A percentile compares a stretch with the other conserved stretches of the same genome.
These are phyloP conservation scores for Agrotis ipsilon DNA, from an alignment of 2,888 invertebrate species.

Conservation along the genomic window DNA sequence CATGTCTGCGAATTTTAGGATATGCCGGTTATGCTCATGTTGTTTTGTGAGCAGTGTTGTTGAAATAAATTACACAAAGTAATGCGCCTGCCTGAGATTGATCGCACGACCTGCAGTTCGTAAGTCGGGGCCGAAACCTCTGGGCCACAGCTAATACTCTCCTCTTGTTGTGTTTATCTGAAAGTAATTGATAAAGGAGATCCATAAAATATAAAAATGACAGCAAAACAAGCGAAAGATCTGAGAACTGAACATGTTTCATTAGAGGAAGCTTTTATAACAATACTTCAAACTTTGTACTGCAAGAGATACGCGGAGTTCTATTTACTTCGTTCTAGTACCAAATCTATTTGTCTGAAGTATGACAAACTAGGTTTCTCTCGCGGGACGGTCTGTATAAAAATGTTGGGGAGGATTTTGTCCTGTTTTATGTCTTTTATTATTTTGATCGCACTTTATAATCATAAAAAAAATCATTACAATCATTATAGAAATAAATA, in stretches of 20 bases:
- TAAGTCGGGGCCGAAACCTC: too few relatives aligned
- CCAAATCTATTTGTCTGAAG: conserved; percentile 53
- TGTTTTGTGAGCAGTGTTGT: too few relatives aligned
- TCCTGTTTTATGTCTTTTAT: neutral
- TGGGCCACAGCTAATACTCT: too few relatives aligned
- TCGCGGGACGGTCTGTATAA: conserved; percentile 21
- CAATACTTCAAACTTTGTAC: conserved; percentile 46
- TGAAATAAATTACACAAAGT: too few relatives aligned
- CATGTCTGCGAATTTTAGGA: too few relatives aligned
- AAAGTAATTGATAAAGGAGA: neutral
- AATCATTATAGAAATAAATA: too few relatives aligned
- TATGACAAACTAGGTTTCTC: conserved; percentile 38
- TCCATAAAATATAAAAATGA: neutral
- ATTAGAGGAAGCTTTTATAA: conserved; percentile 44
- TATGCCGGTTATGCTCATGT: too few relatives aligned
- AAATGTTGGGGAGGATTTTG: neutral
- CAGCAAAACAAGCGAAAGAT: neutral
- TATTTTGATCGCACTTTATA: neutral
- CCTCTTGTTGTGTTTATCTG: neutral
- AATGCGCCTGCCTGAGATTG: too few relatives aligned
- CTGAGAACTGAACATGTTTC: conserved; percentile 39
- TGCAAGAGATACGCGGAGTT: conserved; percentile 23
- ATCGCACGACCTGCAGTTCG: too few relatives aligned
- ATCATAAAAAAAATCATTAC: neutral
- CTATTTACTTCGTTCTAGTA: conserved; percentile 37